A percentile compares a stretch with the other conserved stretches of the same genome.
These are phyloP conservation scores for Drosophila rhopaloa DNA, from an alignment of 1,140 invertebrate species.

Conservation along the genomic window DNA sequence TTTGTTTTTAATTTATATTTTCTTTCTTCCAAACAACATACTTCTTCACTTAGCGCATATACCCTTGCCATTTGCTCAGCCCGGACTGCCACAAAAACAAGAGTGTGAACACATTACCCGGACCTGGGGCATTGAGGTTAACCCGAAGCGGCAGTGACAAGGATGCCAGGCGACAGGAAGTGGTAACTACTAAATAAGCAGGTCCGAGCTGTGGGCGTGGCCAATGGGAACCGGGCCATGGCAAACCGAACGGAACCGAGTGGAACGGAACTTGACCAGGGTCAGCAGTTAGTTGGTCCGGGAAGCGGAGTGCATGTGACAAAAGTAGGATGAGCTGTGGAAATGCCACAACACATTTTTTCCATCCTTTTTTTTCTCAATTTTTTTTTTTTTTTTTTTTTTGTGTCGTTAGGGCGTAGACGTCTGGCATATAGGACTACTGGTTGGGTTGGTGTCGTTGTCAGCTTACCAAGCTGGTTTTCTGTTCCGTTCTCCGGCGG, in stretches of 20 bases:
- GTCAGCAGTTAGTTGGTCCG: slow-evolving; percentile 15
- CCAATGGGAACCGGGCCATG: slow-evolving; percentile 9
- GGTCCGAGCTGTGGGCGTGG: slow-evolving; percentile 47
- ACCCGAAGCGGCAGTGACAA: slow-evolving; percentile 40
- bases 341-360: slow-evolving; percentile 32
- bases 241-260: slow-evolving; percentile 32
- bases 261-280: slow-evolving; percentile 46
- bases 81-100: slow-evolving; percentile 29
- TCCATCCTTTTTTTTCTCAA: background rate
- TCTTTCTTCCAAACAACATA: background rate
- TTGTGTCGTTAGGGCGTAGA: slow-evolving; percentile 6
- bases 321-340: slow-evolving; percentile 59
- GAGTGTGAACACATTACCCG: slow-evolving; percentile 53
- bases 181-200: slow-evolving; percentile 55
- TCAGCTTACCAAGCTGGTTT: slow-evolving; percentile 48
- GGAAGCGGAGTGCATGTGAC: slow-evolving; percentile 49
- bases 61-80: background rate
- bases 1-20: too few relatives aligned
- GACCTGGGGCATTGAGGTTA: slow-evolving; percentile 45
- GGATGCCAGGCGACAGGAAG: slow-evolving; percentile 56
- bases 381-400: slow-evolving; percentile 1
- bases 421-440: slow-evolving; percentile 26
- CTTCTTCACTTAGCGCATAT: background rate
- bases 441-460: slow-evolving; percentile 26
- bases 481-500: slow-evolving; percentile 7